phyloP scores from a whole-genome alignment of 1,140 invertebrate species.

The Bombus balteatus region DNA sequence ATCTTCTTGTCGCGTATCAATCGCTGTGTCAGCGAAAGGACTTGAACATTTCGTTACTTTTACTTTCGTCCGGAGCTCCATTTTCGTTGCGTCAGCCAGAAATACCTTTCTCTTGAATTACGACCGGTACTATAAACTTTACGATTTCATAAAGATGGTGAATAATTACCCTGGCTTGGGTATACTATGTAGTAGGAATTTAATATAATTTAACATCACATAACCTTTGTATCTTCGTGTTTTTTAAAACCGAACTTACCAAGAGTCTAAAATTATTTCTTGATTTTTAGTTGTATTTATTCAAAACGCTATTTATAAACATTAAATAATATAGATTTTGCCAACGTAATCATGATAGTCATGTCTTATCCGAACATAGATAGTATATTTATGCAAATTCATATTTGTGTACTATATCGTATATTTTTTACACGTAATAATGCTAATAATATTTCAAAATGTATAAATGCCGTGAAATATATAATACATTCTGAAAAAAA shows the following conservation, averaged over 20 bases:
- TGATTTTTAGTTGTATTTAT: no score
- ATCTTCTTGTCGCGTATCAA: neutral
- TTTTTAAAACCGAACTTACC: neutral
- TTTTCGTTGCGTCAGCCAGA: neutral
- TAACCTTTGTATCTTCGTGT: neutral
- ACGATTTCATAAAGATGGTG: slow-evolving; percentile 1
- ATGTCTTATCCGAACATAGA: no score
- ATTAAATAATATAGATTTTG: no score
- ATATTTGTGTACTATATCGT: no score
- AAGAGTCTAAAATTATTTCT: no score
- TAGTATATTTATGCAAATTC: no score
- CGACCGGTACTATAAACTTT: neutral
- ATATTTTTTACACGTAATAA: no score
- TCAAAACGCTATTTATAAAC: no score
- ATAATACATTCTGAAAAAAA: no score
- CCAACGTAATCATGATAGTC: no score
- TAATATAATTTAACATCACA: neutral
- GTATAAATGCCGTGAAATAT: no score
- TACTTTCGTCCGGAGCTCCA: neutral
- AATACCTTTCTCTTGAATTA: neutral
- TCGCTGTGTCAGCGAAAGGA: neutral
- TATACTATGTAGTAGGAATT: neutral
- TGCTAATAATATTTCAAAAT: no score
- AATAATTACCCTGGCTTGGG: neutral
- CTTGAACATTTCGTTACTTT: neutral